Evolutionary conservation across 2,113 vertebrate genomes (phyloP).

Genomic region (Solenodon paradoxus): DNA sequence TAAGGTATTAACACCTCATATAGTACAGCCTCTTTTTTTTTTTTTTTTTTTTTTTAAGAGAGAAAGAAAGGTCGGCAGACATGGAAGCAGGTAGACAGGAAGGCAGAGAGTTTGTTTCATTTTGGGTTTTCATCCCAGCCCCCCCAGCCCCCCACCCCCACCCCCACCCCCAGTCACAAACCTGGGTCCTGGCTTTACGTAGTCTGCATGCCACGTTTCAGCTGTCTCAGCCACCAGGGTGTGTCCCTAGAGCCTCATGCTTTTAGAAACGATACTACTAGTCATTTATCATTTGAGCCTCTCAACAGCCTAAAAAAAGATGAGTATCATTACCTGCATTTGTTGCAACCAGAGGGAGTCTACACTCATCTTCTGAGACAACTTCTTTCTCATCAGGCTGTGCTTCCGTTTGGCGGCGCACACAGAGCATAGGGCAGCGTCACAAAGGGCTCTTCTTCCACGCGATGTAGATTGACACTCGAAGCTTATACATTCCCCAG

Average conservation of each 20-base stretch:
- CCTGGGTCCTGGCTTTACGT: too few relatives aligned
- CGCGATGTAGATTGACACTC: neutral
- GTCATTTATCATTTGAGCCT: neutral
- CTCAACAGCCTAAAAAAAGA: neutral
- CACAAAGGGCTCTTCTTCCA: neutral
- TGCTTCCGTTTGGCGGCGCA: neutral
- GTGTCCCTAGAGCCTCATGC: too few relatives aligned
- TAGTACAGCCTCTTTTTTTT: neutral
- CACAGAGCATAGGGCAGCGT: neutral
- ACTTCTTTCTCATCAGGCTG: neutral
- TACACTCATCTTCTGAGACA: neutral
- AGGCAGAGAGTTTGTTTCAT: too few relatives aligned
- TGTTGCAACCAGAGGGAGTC: neutral
- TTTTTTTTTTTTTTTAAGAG: too few relatives aligned
- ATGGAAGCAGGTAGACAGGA: too few relatives aligned
- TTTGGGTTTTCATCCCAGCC: too few relatives aligned
- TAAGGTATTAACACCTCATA: neutral
- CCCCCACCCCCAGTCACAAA: too few relatives aligned
- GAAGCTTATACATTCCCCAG: neutral
- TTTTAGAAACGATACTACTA: too few relatives aligned
- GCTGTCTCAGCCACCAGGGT: too few relatives aligned
- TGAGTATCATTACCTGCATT: neutral
- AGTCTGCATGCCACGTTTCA: too few relatives aligned
- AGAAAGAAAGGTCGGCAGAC: too few relatives aligned
- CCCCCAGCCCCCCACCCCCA: too few relatives aligned